Evolutionary conservation across 2,888 invertebrate genomes (phyloP).

Genomic region (Meandrusa payeni): DNA sequence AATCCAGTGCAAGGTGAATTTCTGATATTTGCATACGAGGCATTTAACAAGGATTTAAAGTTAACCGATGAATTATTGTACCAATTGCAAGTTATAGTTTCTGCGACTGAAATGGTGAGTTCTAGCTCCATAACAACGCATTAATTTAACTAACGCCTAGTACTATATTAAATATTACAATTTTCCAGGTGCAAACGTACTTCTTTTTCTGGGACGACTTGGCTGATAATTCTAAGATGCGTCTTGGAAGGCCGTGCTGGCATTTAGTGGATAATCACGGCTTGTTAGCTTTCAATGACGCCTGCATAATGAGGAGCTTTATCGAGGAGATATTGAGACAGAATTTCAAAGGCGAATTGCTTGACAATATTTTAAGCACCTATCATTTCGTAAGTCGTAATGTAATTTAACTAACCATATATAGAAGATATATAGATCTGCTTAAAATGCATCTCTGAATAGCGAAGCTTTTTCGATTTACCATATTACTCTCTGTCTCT

Average conservation of each 20-base stretch:
- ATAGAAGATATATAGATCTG: too few species aligned
- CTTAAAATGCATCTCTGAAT: too few species aligned
- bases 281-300: conserved; percentile 2
- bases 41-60: neutral
- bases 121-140: neutral
- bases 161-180: neutral
- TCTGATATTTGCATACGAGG: conserved; percentile 10
- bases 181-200: conserved; percentile 13
- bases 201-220: conserved; percentile 18
- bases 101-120: conserved; percentile 16
- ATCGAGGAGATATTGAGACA: conserved; percentile 15
- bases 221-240: neutral
- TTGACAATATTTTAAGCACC: conserved; percentile 9
- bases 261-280: conserved; percentile 14
- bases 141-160: too few species aligned
- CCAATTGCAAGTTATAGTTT: conserved; percentile 7
- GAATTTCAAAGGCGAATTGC: conserved; percentile 10
- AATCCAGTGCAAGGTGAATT: conserved; percentile 19
- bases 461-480: too few species aligned
- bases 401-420: too few species aligned
- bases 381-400: conserved; percentile 11
- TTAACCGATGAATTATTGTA: conserved; percentile 11
- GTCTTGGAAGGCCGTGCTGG: conserved; percentile 15
- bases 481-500: too few species aligned
- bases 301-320: conserved; percentile 16